These are phyloP conservation scores for Liposcelis brunnea DNA, from an alignment of 2,888 invertebrate genomes.

Conservation along the genomic window DNA sequence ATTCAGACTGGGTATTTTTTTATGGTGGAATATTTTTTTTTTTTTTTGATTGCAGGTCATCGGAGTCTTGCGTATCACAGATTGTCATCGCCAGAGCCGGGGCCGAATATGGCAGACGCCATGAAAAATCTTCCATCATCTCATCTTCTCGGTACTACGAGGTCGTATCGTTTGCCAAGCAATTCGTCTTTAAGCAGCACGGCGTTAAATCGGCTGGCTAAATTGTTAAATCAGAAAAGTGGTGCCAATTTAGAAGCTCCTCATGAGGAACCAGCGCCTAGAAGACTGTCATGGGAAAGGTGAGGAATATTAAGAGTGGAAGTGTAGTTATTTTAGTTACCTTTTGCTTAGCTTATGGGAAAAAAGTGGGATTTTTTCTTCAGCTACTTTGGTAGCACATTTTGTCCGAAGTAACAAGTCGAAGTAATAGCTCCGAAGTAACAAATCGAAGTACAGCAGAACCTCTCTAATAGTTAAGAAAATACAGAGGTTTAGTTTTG, in stretches of 20 bases:
- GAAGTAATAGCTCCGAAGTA: no score
- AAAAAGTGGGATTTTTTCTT: no score
- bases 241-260: constrained; percentile 16
- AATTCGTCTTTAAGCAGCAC: constrained; percentile 18
- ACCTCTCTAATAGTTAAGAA: no score
- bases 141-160: constrained; percentile 23
- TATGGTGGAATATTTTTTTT: no score
- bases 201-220: constrained; percentile 35
- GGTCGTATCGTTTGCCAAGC: constrained; percentile 18
- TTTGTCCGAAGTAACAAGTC: no score
- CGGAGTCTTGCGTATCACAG: constrained; percentile 18
- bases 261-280: constrained; percentile 26
- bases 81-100: constrained; percentile 19
- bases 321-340: constrained; percentile 6
- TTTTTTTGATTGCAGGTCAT: constrained; percentile 17
- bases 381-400: no score
- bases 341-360: neutral
- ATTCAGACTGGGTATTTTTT: no score
- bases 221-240: constrained; percentile 34
- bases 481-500: no score
- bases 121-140: constrained; percentile 21
- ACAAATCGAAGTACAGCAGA: no score
- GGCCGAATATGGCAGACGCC: constrained; percentile 21
- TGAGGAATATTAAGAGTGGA: no score
- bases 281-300: constrained; percentile 39